Percentiles rank a stretch among this genome's conserved stretches.
phyloP scores from a whole-genome alignment of 2,888 invertebrate species.

The Nysson spinosus region DNA sequence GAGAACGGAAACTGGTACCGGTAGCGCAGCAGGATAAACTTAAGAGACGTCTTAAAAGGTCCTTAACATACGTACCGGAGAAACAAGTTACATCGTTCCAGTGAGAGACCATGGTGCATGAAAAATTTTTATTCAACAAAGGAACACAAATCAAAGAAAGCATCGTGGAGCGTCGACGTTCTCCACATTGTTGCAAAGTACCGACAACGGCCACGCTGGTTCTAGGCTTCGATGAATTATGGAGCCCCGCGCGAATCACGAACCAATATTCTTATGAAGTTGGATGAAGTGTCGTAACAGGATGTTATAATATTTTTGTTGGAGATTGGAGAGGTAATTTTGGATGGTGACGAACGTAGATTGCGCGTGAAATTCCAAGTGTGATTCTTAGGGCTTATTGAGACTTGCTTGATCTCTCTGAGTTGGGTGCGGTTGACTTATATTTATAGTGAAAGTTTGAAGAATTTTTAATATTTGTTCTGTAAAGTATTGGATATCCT shows the following conservation, averaged over 20 bases:
- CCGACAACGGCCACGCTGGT: constrained; percentile 19
- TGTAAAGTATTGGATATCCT: too few species aligned
- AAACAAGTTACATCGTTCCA: constrained; percentile 49
- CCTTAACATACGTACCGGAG: constrained; percentile 44
- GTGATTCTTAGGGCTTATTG: too few species aligned
- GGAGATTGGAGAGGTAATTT: too few species aligned
- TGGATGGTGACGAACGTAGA: too few species aligned
- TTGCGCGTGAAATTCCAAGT: too few species aligned
- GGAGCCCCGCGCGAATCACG: neutral
- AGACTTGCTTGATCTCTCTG: too few species aligned
- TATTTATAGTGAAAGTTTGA: too few species aligned
- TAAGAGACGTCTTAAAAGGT: constrained; percentile 45
- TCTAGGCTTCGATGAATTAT: neutral
- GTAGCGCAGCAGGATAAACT: constrained; percentile 49
- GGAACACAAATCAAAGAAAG: constrained; percentile 46
- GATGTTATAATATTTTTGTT: too few species aligned
- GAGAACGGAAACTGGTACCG: constrained; percentile 53
- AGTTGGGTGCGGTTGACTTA: too few species aligned
- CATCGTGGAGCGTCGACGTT: constrained; percentile 22
- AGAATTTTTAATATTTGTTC: too few species aligned
- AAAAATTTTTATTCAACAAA: constrained; percentile 49
- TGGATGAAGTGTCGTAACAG: too few species aligned
- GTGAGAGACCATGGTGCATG: constrained; percentile 42
- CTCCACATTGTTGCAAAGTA: constrained; percentile 47
- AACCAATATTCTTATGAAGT: neutral